These are phyloP conservation scores for Lophotis ruficrista DNA, from an alignment of 2,113 vertebrate species.

Conservation along the genomic window DNA sequence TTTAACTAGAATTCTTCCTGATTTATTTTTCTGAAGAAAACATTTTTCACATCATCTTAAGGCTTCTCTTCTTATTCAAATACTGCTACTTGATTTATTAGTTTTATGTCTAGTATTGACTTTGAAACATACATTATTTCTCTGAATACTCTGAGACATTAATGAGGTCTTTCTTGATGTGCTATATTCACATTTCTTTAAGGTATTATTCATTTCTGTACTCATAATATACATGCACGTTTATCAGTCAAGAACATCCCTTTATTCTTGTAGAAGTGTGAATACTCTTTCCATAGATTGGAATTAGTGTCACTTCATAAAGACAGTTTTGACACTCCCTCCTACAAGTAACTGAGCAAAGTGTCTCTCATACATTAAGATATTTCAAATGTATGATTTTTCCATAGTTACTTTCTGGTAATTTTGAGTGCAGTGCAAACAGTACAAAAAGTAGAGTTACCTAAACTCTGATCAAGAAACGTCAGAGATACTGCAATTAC, in stretches of 20 bases:
- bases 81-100: background rate
- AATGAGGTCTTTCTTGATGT: background rate
- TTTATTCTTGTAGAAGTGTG: constrained; percentile 26
- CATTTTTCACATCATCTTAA: background rate
- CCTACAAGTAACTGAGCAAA: background rate
- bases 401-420: background rate
- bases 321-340: background rate
- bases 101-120: background rate
- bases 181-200: background rate
- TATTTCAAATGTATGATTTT: background rate
- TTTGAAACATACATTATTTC: background rate
- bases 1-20: background rate
- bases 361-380: background rate
- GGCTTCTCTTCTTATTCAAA: background rate
- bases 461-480: background rate
- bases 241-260: constrained; percentile 18
- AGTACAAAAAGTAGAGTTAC: background rate
- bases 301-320: constrained; percentile 4
- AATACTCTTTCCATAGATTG: background rate
- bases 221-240: background rate
- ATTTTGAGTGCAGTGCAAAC: background rate
- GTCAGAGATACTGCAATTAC: background rate
- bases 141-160: background rate
- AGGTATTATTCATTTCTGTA: background rate
- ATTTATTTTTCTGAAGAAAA: background rate